phyloP scores from a whole-genome alignment of 1,140 invertebrate genomes.

The Drosophila littoralis region DNA sequence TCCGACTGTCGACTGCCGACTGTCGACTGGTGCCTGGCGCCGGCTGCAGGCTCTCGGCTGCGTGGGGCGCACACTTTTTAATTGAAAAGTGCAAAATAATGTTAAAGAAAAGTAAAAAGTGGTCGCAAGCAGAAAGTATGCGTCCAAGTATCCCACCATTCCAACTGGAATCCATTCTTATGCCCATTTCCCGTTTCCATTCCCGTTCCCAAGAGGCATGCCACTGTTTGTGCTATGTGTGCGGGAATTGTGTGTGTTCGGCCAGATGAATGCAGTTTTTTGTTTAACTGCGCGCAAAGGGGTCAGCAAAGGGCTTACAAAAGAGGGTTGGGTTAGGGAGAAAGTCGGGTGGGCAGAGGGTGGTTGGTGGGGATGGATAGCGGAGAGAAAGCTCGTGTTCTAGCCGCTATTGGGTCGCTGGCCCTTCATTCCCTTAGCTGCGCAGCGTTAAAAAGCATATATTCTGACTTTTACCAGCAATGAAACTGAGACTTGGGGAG shows the following conservation, averaged over 20 bases:
- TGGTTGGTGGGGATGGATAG: background rate
- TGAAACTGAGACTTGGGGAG: slow-evolving; percentile 28
- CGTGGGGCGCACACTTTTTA: slow-evolving; percentile 72
- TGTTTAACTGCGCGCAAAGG: slow-evolving; percentile 56
- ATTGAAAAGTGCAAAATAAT: slow-evolving; percentile 83
- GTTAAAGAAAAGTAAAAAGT: slow-evolving; percentile 82
- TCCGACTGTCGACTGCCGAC: slow-evolving; percentile 1
- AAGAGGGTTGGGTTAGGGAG: background rate
- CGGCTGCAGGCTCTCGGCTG: slow-evolving; percentile 22
- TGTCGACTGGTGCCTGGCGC: background rate
- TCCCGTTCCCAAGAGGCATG: slow-evolving; percentile 66
- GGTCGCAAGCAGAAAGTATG: slow-evolving; percentile 71
- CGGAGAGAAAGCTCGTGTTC: background rate
- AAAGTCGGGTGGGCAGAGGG: too few relatives aligned
- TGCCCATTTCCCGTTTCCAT: slow-evolving; percentile 20
- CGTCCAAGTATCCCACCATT: slow-evolving; percentile 56
- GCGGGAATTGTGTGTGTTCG: slow-evolving; percentile 38
- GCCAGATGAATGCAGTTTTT: slow-evolving; percentile 72
- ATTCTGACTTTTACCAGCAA: slow-evolving; percentile 40
- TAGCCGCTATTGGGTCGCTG: slow-evolving; percentile 44
- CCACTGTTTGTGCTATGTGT: slow-evolving; percentile 59
- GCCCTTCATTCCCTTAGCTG: slow-evolving; percentile 40
- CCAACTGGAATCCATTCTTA: slow-evolving; percentile 9
- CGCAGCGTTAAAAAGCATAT: slow-evolving; percentile 28
- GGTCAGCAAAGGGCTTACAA: slow-evolving; percentile 23